Conservation (phyloP, 2,888 invertebrate species). For the Neoitamus cyanurus region DNA sequence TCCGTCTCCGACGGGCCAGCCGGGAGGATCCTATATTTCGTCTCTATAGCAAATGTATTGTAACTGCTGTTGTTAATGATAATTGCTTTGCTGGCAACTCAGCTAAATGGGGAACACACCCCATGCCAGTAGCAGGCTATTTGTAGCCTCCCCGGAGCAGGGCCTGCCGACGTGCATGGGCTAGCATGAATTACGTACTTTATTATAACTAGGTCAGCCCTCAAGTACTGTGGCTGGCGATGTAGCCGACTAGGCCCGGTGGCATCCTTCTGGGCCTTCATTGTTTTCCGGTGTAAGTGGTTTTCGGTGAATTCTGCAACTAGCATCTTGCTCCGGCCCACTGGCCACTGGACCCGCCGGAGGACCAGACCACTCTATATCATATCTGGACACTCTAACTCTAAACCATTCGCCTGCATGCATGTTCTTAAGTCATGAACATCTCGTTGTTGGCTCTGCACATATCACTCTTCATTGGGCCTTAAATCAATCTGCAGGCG, state of each 20-base stretch:
- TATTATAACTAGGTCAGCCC: conserved; percentile 36
- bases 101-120: conserved; percentile 33
- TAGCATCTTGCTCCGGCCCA: neutral
- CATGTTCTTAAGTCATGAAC: conserved; percentile 38
- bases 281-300: conserved; percentile 32
- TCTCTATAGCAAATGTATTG: conserved; percentile 50
- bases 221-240: neutral
- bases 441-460: conserved; percentile 15
- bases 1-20: neutral
- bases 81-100: conserved; percentile 50
- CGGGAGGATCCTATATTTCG: conserved; percentile 31
- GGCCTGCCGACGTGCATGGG: conserved; percentile 20
- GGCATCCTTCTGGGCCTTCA: neutral
- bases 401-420: conserved; percentile 30
- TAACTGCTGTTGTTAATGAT: conserved; percentile 53
- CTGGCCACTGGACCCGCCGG: neutral
- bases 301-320: conserved; percentile 4
- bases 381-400: conserved; percentile 7
- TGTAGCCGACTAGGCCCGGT: neutral
- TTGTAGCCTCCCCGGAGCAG: conserved; percentile 29
- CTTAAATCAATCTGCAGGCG: conserved; percentile 38
- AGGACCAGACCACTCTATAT: neutral
- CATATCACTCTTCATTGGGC: conserved; percentile 15
- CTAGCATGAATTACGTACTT: conserved; percentile 26
- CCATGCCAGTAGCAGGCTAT: conserved; percentile 27